These are phyloP conservation scores for Helogale parvula DNA, from an alignment of 2,113 vertebrate species.

Conservation along the genomic window DNA sequence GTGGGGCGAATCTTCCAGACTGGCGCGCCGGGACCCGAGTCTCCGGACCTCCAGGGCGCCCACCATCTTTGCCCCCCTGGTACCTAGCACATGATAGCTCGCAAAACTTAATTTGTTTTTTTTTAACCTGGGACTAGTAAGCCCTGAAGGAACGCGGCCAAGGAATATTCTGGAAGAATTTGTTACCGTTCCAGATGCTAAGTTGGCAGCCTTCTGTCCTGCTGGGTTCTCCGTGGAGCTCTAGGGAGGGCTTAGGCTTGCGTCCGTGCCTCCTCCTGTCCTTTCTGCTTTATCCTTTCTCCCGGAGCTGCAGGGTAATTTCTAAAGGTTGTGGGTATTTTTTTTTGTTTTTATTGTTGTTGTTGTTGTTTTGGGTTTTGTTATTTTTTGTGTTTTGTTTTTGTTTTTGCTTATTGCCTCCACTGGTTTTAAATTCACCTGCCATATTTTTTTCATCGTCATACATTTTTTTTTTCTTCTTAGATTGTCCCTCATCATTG, in stretches of 20 bases:
- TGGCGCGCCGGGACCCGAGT: not conserved
- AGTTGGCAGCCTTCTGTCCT: not conserved
- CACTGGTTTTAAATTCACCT: not conserved
- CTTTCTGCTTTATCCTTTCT: not conserved
- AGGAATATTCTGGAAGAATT: too few species aligned
- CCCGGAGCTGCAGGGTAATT: not conserved
- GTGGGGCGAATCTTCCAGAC: not conserved
- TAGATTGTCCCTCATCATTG: not conserved
- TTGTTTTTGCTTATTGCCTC: not conserved
- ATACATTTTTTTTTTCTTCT: not conserved
- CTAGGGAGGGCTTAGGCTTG: not conserved
- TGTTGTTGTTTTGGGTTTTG: too few species aligned
- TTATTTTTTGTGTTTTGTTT: too few species aligned
- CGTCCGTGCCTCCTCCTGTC: rapidly evolving
- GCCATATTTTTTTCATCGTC: not conserved
- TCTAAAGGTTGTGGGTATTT: not conserved
- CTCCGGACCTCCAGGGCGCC: not conserved
- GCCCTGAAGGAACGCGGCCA: rapidly evolving
- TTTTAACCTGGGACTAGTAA: not conserved
- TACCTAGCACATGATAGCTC: not conserved
- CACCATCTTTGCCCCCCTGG: not conserved
- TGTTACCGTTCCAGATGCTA: too few species aligned
- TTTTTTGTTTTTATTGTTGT: too few species aligned
- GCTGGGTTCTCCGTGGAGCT: not conserved
- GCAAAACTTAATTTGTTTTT: not conserved